Conservation (phyloP, 2,888 invertebrate genomes). For the Drosophila kambysellisi region DNA sequence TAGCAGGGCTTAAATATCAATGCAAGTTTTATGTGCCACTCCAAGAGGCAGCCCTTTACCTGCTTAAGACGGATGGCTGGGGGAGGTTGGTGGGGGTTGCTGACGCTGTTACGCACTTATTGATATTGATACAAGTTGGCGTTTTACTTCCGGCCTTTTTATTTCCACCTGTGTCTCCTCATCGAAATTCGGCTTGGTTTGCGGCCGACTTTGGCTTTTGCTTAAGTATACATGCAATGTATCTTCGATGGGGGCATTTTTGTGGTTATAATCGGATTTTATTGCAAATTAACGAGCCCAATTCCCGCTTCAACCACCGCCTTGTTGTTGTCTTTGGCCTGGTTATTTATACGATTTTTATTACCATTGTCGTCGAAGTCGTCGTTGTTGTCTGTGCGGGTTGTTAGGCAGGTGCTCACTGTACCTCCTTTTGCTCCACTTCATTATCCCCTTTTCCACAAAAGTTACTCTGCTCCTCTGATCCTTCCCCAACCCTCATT, state of each 20-base stretch:
- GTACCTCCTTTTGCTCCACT: conserved; percentile 46
- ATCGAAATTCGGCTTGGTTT: conserved; percentile 45
- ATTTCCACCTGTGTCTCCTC: conserved; percentile 66
- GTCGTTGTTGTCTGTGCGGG: conserved; percentile 39
- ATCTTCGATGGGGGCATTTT: conserved; percentile 77
- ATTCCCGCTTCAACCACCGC: conserved; percentile 20
- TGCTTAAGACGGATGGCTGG: neutral
- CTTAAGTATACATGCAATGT: conserved; percentile 42
- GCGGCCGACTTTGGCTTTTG: conserved; percentile 33
- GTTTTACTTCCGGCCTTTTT: conserved; percentile 63
- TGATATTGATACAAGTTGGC: conserved; percentile 81
- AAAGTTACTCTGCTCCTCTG: conserved; percentile 52
- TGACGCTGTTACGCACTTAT: conserved; percentile 59
- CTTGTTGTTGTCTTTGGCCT: conserved; percentile 56
- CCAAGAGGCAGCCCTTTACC: conserved; percentile 54
- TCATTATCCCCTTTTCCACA: conserved; percentile 63
- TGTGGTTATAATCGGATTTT: conserved; percentile 84
- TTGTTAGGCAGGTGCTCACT: conserved; percentile 71
- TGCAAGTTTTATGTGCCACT: conserved; percentile 70
- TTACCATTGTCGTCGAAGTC: conserved; percentile 50
- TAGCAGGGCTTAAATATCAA: conserved; percentile 79
- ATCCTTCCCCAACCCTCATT: conserved; percentile 40
- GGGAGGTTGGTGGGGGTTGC: neutral
- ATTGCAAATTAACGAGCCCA: conserved; percentile 82
- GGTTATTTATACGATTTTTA: conserved; percentile 80